These are phyloP conservation scores for Gallinago paraguaiae DNA, from an alignment of 2,113 vertebrate genomes.

Conservation along the genomic window DNA sequence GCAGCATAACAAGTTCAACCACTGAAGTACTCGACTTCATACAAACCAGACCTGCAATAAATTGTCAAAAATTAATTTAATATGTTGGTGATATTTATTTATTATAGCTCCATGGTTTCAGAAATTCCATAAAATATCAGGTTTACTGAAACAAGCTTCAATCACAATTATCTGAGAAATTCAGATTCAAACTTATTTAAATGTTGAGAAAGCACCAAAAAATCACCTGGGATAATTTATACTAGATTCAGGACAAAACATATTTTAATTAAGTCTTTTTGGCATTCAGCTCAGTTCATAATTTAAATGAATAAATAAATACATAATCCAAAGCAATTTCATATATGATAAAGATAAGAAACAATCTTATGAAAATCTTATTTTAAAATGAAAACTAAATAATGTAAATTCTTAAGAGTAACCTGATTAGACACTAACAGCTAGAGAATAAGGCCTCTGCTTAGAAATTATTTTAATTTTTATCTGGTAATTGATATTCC, in stretches of 20 bases:
- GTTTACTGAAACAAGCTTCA: background rate
- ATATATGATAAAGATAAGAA: background rate
- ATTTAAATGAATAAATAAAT: background rate
- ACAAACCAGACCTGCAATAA: conserved; percentile 89
- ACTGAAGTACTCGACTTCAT: conserved; percentile 99
- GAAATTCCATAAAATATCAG: background rate
- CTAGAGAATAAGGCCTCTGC: background rate
- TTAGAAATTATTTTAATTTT: background rate
- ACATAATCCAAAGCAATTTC: background rate
- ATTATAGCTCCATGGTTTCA: background rate
- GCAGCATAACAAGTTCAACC: conserved; percentile 97
- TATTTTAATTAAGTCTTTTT: background rate
- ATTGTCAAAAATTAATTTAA: conserved; percentile 29
- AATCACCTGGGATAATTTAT: background rate
- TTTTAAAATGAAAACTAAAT: background rate
- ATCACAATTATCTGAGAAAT: background rate
- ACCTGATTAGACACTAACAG: background rate
- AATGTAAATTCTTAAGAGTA: background rate
- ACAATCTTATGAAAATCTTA: background rate
- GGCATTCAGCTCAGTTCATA: background rate
- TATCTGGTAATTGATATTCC: background rate
- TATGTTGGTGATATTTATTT: background rate
- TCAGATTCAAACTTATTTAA: background rate
- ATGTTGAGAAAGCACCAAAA: background rate
- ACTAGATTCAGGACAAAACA: background rate